These are phyloP conservation scores for Zootoca vivipara DNA, from an alignment of 2,113 vertebrate species.

Conservation along the genomic window DNA sequence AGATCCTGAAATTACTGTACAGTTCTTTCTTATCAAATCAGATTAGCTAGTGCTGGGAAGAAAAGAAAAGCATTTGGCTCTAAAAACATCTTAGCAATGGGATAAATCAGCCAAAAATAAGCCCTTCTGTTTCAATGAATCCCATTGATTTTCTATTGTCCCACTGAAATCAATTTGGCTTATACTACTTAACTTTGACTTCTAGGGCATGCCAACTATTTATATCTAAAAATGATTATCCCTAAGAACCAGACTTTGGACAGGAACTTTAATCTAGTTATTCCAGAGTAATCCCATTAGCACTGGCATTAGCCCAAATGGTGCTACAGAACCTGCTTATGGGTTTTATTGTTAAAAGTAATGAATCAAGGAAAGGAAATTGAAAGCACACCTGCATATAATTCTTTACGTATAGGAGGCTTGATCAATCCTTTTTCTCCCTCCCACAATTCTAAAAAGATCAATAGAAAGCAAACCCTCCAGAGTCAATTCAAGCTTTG, in stretches of 20 bases:
- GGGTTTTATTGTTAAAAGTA: neutral
- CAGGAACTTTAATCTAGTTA: neutral
- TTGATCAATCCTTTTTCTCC: neutral
- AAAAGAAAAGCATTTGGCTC: neutral
- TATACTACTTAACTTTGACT: neutral
- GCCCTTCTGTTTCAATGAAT: neutral
- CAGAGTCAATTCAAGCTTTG: neutral
- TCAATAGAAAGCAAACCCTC: neutral
- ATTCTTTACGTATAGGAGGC: neutral
- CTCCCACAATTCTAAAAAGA: neutral
- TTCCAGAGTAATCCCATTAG: neutral
- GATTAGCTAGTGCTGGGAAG: neutral
- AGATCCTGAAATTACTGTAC: neutral
- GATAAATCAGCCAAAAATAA: conserved; percentile 3
- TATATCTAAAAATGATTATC: conserved; percentile 10
- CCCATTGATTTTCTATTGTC: neutral
- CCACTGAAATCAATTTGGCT: neutral
- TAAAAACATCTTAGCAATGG: neutral
- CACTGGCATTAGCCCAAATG: neutral
- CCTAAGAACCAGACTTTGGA: neutral
- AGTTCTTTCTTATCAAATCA: neutral
- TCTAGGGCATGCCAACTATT: neutral
- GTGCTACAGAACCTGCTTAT: neutral
- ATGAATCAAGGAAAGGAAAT: neutral
- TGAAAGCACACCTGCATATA: neutral